Percentiles rank a stretch among this genome's conserved stretches.
phyloP scores from a whole-genome alignment of 2,113 vertebrate genomes.

The Bos taurus region DNA sequence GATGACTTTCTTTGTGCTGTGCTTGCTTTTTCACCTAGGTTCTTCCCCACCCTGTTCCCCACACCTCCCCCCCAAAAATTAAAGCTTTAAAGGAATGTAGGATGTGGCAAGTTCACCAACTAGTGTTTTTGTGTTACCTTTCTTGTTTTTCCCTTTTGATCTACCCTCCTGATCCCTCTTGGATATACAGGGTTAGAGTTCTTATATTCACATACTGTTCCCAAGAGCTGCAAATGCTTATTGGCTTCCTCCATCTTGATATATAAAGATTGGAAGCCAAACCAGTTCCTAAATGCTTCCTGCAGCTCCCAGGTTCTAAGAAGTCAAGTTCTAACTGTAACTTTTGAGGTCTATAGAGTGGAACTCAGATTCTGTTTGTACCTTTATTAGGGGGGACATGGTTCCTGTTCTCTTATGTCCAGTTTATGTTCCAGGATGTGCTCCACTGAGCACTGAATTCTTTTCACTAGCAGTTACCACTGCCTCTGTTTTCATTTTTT shows the following conservation, averaged over 20 bases:
- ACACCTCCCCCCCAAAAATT: not conserved
- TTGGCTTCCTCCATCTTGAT: not conserved
- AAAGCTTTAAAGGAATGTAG: slow-evolving; percentile 49
- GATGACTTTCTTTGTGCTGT: not conserved
- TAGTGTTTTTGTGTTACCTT: not conserved
- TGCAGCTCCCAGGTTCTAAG: not conserved
- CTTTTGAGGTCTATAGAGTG: not conserved
- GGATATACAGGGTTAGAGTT: slow-evolving; percentile 1
- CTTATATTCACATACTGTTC: not conserved
- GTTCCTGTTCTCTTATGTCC: not conserved
- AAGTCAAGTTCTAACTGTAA: not conserved
- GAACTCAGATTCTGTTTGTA: not conserved
- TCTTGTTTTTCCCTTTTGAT: not conserved
- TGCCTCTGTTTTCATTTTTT: not conserved
- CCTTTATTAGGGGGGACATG: not conserved
- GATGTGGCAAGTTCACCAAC: not conserved
- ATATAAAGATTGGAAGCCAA: not conserved
- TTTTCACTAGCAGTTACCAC: not conserved
- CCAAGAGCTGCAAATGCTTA: not conserved
- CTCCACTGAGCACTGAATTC: not conserved
- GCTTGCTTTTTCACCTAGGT: not conserved
- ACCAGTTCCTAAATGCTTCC: not conserved
- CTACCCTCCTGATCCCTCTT: not conserved
- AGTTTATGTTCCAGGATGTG: not conserved
- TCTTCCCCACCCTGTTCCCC: not conserved